These are phyloP conservation scores for Amblyornis subalaris DNA, from an alignment of 2,113 vertebrate genomes.

Conservation along the genomic window DNA sequence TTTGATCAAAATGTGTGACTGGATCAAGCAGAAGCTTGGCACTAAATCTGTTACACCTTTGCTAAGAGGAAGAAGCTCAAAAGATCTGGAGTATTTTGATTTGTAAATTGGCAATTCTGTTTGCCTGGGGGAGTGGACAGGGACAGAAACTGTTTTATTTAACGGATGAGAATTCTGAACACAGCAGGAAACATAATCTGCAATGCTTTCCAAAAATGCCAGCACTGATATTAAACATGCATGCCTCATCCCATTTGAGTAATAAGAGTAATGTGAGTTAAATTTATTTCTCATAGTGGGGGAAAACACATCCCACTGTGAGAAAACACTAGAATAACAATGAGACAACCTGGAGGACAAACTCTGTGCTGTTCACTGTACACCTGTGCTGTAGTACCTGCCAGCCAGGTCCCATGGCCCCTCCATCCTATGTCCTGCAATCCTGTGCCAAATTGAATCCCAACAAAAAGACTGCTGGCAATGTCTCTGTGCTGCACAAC, in stretches of 20 bases:
- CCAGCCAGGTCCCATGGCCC: not conserved
- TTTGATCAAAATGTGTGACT: not conserved
- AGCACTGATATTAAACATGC: slow-evolving; percentile 3
- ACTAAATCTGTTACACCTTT: not conserved
- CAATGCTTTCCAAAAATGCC: slow-evolving; percentile 17
- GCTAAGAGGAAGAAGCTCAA: not conserved
- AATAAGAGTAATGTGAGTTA: not conserved
- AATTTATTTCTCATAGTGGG: not conserved
- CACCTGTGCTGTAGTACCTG: not conserved
- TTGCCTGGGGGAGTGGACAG: not conserved
- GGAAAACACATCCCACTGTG: not conserved
- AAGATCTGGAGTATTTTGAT: not conserved
- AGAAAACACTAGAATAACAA: not conserved
- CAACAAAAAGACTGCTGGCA: not conserved
- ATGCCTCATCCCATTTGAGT: slow-evolving; percentile 12
- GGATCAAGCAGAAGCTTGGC: slow-evolving; percentile 8
- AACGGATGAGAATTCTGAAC: not conserved
- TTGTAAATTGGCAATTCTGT: not conserved
- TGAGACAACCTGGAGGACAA: not conserved
- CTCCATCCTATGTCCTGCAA: fast-evolving
- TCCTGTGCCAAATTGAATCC: not conserved
- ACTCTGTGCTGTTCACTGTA: not conserved
- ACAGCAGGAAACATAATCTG: slow-evolving; percentile 6
- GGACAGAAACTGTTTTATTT: not conserved
- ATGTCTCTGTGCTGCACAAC: fast-evolving